Conservation (phyloP, 2,113 vertebrate species). For the Sialia sialis region DNA sequence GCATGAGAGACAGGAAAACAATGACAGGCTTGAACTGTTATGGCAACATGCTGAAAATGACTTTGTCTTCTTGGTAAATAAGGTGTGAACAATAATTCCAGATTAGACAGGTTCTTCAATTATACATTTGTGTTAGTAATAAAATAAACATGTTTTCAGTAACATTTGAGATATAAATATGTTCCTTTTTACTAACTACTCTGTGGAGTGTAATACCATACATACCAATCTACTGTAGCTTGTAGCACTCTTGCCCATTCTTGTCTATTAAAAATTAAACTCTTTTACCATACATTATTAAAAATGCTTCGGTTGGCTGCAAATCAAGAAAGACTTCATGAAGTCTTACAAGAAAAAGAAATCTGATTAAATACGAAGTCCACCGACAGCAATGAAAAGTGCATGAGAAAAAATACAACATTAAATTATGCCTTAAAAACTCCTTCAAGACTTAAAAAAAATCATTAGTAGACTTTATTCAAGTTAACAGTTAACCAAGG, state of each 20-base stretch:
- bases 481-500: conserved; percentile 53
- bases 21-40: background rate
- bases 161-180: conserved; percentile 69
- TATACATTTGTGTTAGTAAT: conserved; percentile 73
- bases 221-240: conserved; percentile 50
- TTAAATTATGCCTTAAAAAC: conserved; percentile 65
- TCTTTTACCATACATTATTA: conserved; percentile 76
- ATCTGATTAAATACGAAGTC: conserved; percentile 70
- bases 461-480: conserved; percentile 61
- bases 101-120: conserved; percentile 70
- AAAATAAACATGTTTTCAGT: conserved; percentile 70
- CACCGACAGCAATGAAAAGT: conserved; percentile 48
- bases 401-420: conserved; percentile 44
- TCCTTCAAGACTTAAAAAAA: conserved; percentile 64
- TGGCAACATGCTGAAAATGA: background rate
- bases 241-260: conserved; percentile 58
- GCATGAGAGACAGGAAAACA: background rate
- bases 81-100: conserved; percentile 66
- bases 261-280: conserved; percentile 80
- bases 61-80: conserved; percentile 62
- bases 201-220: conserved; percentile 21
- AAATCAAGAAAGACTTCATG: conserved; percentile 74
- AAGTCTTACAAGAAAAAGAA: conserved; percentile 54
- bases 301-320: conserved; percentile 70
- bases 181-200: conserved; percentile 39